phyloP scores from a whole-genome alignment of 53 echinoderm and acorn worm species.

The Holothuria scabra region DNA sequence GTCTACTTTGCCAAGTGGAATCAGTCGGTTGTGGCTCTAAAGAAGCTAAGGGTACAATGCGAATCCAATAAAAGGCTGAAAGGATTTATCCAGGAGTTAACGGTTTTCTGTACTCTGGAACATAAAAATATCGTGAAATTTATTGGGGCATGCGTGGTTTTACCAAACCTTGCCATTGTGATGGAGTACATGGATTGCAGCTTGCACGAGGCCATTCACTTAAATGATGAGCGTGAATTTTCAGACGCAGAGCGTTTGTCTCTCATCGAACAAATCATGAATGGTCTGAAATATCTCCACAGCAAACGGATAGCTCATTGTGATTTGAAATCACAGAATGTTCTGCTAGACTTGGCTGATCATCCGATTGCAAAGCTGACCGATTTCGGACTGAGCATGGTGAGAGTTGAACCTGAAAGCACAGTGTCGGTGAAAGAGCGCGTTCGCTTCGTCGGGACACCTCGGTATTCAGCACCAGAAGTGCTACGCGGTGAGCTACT shows the following conservation, averaged over 20 bases:
- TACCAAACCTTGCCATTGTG: constrained; percentile 66
- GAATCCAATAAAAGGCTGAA: constrained; percentile 44
- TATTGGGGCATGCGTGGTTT: constrained; percentile 56
- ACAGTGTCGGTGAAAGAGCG: constrained; percentile 40
- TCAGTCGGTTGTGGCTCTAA: constrained; percentile 56
- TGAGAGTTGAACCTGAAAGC: constrained; percentile 56
- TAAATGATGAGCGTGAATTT: constrained; percentile 27
- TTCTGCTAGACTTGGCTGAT: constrained; percentile 38
- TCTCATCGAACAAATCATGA: constrained; percentile 41
- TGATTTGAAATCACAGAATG: constrained; percentile 66
- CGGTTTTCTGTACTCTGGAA: constrained; percentile 45
- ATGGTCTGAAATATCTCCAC: constrained; percentile 65
- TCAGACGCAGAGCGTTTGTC: constrained; percentile 34
- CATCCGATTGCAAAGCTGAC: constrained; percentile 61
- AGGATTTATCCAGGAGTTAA: constrained; percentile 56
- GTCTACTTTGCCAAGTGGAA: constrained; percentile 54
- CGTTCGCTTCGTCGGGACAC: constrained; percentile 54
- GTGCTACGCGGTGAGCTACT: constrained; percentile 56
- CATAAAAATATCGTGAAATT: constrained; percentile 68
- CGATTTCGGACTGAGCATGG: constrained; percentile 68
- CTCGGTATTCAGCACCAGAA: constrained; percentile 69
- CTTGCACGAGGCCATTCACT: constrained; percentile 59
- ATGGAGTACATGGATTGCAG: constrained; percentile 72
- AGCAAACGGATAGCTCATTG: constrained; percentile 52
- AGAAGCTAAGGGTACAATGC: constrained; percentile 61